These are phyloP conservation scores for Selene dorsalis DNA, from an alignment of 2,797 vertebrate genomes.

Conservation along the genomic window DNA sequence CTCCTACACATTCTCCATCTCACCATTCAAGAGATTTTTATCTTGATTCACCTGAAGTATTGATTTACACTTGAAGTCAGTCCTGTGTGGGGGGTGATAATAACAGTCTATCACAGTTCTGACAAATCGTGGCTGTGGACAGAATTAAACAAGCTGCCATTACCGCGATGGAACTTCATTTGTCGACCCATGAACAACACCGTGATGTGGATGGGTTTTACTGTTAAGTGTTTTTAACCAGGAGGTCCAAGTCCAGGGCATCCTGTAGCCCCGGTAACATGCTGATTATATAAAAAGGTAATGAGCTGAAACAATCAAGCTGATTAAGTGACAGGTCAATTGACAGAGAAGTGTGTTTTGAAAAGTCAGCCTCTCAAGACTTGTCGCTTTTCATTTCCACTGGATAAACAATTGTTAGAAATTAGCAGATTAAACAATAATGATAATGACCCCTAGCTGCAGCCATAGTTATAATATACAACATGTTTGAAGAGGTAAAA, in stretches of 20 bases:
- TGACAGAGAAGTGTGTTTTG: neutral
- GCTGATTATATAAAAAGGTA: slow-evolving; percentile 1
- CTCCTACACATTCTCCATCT: slow-evolving; percentile 35
- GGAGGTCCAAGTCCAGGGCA: neutral
- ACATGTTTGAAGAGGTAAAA: neutral
- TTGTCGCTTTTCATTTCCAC: neutral
- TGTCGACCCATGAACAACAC: neutral
- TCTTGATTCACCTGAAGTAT: slow-evolving; percentile 12
- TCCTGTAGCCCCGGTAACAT: neutral
- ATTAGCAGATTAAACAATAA: neutral
- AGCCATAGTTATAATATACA: neutral
- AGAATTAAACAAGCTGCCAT: neutral
- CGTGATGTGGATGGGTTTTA: neutral
- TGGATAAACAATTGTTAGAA: neutral
- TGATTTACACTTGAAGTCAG: slow-evolving; percentile 16
- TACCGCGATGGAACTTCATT: neutral
- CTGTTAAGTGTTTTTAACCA: neutral
- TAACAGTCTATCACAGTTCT: neutral
- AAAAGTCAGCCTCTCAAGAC: no score
- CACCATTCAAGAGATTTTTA: slow-evolving; percentile 19
- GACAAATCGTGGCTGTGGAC: neutral
- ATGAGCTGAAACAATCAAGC: neutral
- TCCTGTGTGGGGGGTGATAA: neutral
- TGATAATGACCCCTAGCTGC: neutral
- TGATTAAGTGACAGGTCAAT: neutral